Percentiles rank a stretch among this genome's conserved stretches.
These are phyloP conservation scores for Orientallactaga sibirica DNA, from an alignment of 2,797 vertebrate genomes.

Conservation along the genomic window DNA sequence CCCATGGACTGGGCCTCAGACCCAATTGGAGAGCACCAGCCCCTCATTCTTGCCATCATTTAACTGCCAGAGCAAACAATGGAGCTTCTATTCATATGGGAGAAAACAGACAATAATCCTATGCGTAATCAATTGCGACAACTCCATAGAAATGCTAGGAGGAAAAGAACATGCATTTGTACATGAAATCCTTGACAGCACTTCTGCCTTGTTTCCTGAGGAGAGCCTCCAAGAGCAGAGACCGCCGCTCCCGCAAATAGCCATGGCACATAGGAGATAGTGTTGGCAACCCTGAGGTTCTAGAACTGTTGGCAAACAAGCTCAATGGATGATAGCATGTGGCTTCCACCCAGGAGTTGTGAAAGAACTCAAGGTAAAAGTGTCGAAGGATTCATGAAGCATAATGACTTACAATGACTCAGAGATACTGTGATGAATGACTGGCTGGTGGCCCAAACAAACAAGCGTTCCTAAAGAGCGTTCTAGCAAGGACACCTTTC, in stretches of 20 bases:
- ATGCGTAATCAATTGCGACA: neutral
- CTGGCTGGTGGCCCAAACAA: constrained; percentile 20
- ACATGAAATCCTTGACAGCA: neutral
- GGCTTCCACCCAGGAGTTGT: constrained; percentile 4
- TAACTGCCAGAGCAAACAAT: neutral
- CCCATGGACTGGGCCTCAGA: no score
- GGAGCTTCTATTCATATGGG: neutral
- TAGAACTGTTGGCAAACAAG: neutral
- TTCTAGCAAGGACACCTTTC: neutral
- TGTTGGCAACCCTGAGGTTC: neutral
- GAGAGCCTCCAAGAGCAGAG: constrained; percentile 9
- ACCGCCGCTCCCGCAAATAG: neutral
- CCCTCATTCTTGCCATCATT: neutral
- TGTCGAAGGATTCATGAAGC: constrained; percentile 4
- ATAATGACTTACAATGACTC: constrained; percentile 34
- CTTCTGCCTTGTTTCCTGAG: neutral
- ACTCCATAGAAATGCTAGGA: neutral
- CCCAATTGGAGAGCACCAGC: no score
- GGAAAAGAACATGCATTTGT: constrained; percentile 13
- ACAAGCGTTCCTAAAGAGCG: neutral
- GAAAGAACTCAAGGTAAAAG: constrained; percentile 50
- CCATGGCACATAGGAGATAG: neutral
- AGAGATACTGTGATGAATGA: neutral
- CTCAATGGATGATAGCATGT: neutral
- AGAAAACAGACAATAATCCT: neutral